Percentiles rank a stretch among this genome's conserved stretches.
Conservation (phyloP, 2,888 invertebrate species). For the Nemotelus nigrinus region DNA sequence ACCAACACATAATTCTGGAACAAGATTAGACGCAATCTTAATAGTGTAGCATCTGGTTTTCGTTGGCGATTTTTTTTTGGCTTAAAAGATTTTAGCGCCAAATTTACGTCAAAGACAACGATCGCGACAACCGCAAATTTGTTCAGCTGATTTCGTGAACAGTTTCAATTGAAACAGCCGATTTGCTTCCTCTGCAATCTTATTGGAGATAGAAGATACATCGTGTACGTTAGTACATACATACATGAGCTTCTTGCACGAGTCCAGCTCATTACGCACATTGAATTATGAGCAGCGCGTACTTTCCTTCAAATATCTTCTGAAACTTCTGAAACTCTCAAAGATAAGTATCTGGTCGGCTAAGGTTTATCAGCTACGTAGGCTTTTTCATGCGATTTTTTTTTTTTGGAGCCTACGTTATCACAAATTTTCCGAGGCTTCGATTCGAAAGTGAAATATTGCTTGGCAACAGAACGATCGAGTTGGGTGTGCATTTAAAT, state of each 20-base stretch:
- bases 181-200: no score
- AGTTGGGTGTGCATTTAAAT: neutral
- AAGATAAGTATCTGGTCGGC: neutral
- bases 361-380: neutral
- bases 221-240: neutral
- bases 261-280: neutral
- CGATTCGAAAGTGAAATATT: neutral
- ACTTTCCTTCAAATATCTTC: no score
- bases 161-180: no score
- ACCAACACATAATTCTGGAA: neutral
- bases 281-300: no score
- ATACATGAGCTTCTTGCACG: neutral
- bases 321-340: no score
- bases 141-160: no score
- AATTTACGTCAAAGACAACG: conserved; percentile 14
- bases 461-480: conserved; percentile 23
- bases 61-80: neutral
- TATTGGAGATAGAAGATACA: no score
- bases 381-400: neutral
- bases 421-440: neutral
- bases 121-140: neutral
- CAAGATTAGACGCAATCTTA: conserved; percentile 4
- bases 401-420: no score
- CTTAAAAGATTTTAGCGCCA: neutral
- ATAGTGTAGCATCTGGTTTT: neutral